Evolutionary conservation across 64 coral and sea anemone genomes (phyloP), one percentile per base, ranked within the genome.

Genomic region (Cladopsammia gracilis): DNA sequence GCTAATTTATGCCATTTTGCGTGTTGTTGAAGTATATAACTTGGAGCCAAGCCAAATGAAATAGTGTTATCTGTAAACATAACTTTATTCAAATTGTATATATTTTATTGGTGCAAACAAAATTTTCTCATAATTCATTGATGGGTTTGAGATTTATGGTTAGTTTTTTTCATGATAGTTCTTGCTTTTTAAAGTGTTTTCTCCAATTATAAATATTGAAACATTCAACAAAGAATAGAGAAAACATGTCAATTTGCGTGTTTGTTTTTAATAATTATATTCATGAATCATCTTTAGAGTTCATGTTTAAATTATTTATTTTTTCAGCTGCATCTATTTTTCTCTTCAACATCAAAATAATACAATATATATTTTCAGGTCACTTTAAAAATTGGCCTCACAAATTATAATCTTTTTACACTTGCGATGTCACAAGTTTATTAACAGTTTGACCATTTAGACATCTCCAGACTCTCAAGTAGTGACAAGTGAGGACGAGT

Each of bases 1-100:
- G 56, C 54, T 61, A 75, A 75, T 75, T 15, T 48, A 45, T 48
- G 46, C 19, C 34, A 44, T 10, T 73, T 46, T 73, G 24, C 2
- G 52, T 79, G 22, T 12, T 4, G 12, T 64, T 26, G 43, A 50
- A 43, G 46, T 20, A 48, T 48, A 24, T 10, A 50, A 23, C 5
- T 84, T 84, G 80, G 80, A 68, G 1, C 44, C 6, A 6, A 51
- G 45, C 80, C 80, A 84, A 84, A 0, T 68, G 12, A 23, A 79
- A 79, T 10, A 3, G 6, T 47, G 78, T 82, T 79, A 34, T 64
- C 45, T 82, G 58, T 58, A 82, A 5, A 81, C 25, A 18, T 57
- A 57, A 57, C 0, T 76, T 77, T 82, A 46, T 84, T 68, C 62
- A 47, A 66, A 50, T 20, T 75, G 45, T 75, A 49, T 49, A 49